Evolutionary conservation across 2,113 vertebrate genomes (phyloP), one percentile per base, ranked within the genome.

Genomic region (Corythornis madagascariensis): DNA sequence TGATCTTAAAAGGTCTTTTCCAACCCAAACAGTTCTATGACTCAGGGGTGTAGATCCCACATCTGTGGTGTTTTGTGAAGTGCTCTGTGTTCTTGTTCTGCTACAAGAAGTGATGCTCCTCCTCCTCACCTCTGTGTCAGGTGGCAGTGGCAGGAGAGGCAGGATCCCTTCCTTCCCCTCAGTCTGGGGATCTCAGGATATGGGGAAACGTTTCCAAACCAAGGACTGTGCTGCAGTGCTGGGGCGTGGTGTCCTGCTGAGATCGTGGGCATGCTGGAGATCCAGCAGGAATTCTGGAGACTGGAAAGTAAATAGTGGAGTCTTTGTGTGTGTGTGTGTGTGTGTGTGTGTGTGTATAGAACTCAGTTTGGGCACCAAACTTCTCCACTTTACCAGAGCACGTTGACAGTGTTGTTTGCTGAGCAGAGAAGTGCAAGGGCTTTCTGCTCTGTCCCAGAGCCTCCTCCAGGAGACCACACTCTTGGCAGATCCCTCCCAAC

Each of bases 211-310:
- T 56, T 38, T 29, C 26, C 20, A 18, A 21, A 21, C 42, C 57
- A 38, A 53, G 35, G 11, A 11, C 15, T 20, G 56, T 70, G 60
- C 75, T 38, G 53, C 42, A 6, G 43, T 5, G 31, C 38, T 21
- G 71, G n/a, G 28, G 35, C 11, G 6, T 21, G 21, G 22, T 10
- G 47, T 40, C 42, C 78, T 53, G 52, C 70, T n/a, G 74, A 11
- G 55, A 56, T 45, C 31, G 2, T 0, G 1, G 60, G 55, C 14
- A 4, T 1, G 0, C 18, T 1, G 1, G 13, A 13, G 31, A 28
- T 64, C 61, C 63, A 35, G 53, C 71, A 47, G 86, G 13, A 72
- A 14, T 16, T 4, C 55, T 24, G 79, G 19, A 24, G 26, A 2
- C 22, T n/a, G 60, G 40, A 18, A 42, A 24, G 53, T 50, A 17